A percentile compares a stretch with the other conserved stretches of the same genome.
Conservation (phyloP, 2,113 vertebrate species). For the Syngnathus scovelli region DNA sequence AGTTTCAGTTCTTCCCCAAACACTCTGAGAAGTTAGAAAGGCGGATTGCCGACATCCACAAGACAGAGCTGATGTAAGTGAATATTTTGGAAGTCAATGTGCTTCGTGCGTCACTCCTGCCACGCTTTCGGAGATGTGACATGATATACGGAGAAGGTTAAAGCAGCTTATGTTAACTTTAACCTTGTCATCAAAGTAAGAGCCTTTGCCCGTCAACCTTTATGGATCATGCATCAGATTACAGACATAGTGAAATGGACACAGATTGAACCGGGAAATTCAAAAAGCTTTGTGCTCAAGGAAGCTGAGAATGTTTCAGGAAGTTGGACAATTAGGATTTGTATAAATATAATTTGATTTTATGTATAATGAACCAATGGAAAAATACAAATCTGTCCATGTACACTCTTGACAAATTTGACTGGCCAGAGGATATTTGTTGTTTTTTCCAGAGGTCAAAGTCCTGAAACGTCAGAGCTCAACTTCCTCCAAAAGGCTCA, state of each 20-base stretch:
- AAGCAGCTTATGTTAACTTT: not conserved
- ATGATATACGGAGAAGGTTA: not conserved
- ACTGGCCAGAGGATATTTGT: not conserved
- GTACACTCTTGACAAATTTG: too few species aligned
- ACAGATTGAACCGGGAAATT: not conserved
- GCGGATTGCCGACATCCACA: slow-evolving; percentile 93
- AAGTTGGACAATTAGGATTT: too few species aligned
- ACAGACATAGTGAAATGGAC: not conserved
- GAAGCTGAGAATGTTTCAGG: too few species aligned
- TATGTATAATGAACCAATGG: too few species aligned
- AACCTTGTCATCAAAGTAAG: not conserved
- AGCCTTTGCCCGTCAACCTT: not conserved
- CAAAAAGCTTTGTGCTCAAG: not conserved
- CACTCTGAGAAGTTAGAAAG: slow-evolving; percentile 95
- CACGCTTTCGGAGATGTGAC: not conserved
- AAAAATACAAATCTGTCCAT: too few species aligned
- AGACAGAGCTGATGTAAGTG: slow-evolving; percentile 87
- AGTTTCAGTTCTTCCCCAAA: slow-evolving; percentile 98
- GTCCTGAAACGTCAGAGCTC: slow-evolving; percentile 86
- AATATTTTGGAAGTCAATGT: not conserved
- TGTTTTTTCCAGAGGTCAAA: slow-evolving; percentile 78
- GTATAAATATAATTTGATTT: too few species aligned
- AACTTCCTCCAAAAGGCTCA: slow-evolving; percentile 95
- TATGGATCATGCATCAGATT: not conserved
- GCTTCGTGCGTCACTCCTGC: not conserved